These are phyloP conservation scores for mouse (Mus musculus) DNA, from an alignment of 2,113 vertebrate genomes.

Conservation along the genomic window GRCm39 chr14:9933001-9933500, in stretches of 20 bases:
- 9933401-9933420: constrained; percentile 99
- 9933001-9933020: neutral
- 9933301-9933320: neutral
- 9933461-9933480: constrained; percentile 59
- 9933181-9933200: neutral
- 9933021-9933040: neutral
- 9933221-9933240: neutral
- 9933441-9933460: constrained; percentile 90
- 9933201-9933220: neutral
- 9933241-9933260: neutral
- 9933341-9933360: constrained; percentile 69
- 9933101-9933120: neutral
- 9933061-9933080: neutral
- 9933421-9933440: constrained; percentile 98
- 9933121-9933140: neutral
- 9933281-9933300: neutral
- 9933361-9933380: constrained; percentile 90
- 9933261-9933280: neutral
- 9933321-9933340: neutral
- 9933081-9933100: neutral
- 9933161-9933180: constrained; percentile 31
- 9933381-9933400: constrained; percentile 98
- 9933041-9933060: neutral
- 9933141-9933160: neutral
- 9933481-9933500: neutral